Conservation (phyloP, 2,797 vertebrate genomes). For the Artibeus lituratus region DNA sequence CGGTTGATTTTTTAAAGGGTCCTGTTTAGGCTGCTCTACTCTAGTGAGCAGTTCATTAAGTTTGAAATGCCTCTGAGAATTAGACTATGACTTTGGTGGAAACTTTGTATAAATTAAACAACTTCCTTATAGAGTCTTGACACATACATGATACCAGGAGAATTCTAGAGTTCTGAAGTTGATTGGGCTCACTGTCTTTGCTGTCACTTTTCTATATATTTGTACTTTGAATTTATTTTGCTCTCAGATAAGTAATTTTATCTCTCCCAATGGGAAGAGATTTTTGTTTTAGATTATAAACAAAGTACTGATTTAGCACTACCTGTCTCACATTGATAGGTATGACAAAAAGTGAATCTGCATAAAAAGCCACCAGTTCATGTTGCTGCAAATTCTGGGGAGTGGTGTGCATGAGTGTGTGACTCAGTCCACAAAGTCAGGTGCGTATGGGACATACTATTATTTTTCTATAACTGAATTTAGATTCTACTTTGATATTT, state of each 20-base stretch:
- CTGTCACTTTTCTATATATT: neutral
- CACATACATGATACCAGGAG: neutral
- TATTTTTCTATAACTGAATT: neutral
- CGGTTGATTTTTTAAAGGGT: neutral
- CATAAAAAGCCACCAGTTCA: neutral
- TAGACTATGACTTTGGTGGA: neutral
- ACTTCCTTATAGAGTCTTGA: neutral
- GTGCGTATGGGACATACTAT: neutral
- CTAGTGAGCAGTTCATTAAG: constrained; percentile 28
- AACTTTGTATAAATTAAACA: constrained; percentile 28
- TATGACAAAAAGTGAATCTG: neutral
- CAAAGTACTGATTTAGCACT: neutral
- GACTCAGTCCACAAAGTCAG: neutral
- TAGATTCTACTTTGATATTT: neutral
- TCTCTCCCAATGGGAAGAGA: neutral
- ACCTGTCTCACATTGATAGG: neutral
- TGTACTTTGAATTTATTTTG: constrained; percentile 23
- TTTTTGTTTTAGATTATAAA: constrained; percentile 27
- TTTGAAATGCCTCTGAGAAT: constrained; percentile 36
- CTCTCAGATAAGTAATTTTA: neutral
- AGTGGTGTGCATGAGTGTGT: neutral
- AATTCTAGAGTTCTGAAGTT: constrained; percentile 3
- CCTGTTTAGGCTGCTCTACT: neutral
- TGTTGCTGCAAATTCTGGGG: neutral
- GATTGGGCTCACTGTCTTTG: neutral